Percentiles rank a stretch among this genome's conserved stretches.
Conservation (phyloP, 2,888 invertebrate species). For the Torymus auratus region DNA sequence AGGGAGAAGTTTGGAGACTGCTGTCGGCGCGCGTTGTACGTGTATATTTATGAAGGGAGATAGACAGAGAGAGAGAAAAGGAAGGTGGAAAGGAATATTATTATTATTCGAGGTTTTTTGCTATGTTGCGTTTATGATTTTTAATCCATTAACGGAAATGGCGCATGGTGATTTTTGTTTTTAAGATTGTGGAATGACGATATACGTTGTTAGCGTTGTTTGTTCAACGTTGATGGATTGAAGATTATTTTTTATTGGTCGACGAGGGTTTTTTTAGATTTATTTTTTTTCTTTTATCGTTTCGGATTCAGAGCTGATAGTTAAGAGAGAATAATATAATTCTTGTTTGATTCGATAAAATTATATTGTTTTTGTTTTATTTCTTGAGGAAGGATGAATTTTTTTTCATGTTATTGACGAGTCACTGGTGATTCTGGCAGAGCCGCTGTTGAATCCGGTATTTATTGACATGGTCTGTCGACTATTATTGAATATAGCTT, state of each 20-base stretch:
- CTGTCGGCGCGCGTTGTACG: conserved; percentile 35
- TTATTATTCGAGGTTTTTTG: no score
- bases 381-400: no score
- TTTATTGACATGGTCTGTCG: neutral
- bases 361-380: no score
- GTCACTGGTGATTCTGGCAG: conserved; percentile 11
- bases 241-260: neutral
- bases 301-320: neutral
- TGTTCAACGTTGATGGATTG: neutral
- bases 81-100: no score
- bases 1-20: conserved; percentile 42
- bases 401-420: neutral
- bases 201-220: neutral
- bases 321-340: no score
- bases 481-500: conserved; percentile 38
- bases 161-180: no score
- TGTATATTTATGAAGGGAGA: conserved; percentile 29
- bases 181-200: no score
- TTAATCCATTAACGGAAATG: no score
- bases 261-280: neutral
- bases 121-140: no score
- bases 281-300: neutral
- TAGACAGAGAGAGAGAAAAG: neutral
- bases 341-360: no score
- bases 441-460: neutral